phyloP scores from a whole-genome alignment of 2,113 vertebrate species.

The Tenrec ecaudatus region DNA sequence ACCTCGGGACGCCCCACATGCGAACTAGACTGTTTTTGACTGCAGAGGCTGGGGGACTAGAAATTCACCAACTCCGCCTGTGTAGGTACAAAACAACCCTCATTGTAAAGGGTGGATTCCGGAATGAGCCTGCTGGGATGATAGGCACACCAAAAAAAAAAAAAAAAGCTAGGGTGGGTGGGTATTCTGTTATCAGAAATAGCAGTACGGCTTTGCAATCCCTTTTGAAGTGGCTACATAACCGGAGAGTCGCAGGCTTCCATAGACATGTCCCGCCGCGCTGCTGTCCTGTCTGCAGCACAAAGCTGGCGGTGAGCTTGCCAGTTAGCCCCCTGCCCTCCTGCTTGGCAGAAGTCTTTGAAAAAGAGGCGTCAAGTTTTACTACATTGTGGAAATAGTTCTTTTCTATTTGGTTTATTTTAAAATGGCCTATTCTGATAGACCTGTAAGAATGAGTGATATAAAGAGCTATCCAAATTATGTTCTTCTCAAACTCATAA shows the following conservation, averaged over 20 bases:
- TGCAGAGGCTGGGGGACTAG: slow-evolving; percentile 23
- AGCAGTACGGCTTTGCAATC: accelerated
- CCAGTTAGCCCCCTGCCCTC: not conserved
- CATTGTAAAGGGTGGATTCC: slow-evolving; percentile 37
- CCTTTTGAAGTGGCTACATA: not conserved
- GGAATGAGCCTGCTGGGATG: not conserved
- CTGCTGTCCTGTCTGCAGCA: slow-evolving; percentile 27
- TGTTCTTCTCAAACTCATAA: slow-evolving; percentile 71
- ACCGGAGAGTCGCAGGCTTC: slow-evolving; percentile 2
- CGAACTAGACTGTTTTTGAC: slow-evolving; percentile 28
- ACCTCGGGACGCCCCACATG: not conserved
- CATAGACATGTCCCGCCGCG: not conserved
- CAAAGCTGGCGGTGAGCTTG: not conserved
- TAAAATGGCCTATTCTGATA: slow-evolving; percentile 55
- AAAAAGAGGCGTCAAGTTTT: slow-evolving; percentile 29
- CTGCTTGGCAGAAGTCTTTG: not conserved
- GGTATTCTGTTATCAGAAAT: not conserved
- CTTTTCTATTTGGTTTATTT: slow-evolving; percentile 70
- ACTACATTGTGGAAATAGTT: slow-evolving; percentile 23
- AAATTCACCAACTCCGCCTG: slow-evolving; percentile 29
- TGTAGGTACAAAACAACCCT: not conserved
- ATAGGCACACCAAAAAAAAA: not conserved
- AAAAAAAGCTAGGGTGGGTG: too few species aligned
- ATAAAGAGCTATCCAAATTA: slow-evolving; percentile 71
- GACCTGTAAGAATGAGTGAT: slow-evolving; percentile 59